A percentile compares a stretch with the other conserved stretches of the same genome.
phyloP scores from a whole-genome alignment of 2,113 vertebrate species.

The Glaucomys volans region DNA sequence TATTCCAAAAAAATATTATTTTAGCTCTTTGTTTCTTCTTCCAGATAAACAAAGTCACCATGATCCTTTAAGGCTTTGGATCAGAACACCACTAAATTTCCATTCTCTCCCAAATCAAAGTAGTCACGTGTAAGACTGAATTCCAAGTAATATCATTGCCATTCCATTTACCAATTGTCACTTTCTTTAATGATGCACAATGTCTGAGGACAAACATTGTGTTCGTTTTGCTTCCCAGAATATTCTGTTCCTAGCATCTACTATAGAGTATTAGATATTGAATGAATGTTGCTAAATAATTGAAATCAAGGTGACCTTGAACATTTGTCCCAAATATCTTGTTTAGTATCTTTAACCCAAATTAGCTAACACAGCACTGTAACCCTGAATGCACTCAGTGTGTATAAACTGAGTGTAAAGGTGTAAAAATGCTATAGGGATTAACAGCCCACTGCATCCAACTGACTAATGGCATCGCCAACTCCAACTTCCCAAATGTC shows the following conservation, averaged over 20 bases:
- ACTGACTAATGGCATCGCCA: background rate
- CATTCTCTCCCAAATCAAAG: background rate
- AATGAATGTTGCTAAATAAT: background rate
- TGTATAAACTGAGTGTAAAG: background rate
- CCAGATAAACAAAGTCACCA: background rate
- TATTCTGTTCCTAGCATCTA: slow-evolving; percentile 8
- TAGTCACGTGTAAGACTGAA: background rate
- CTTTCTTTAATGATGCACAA: background rate
- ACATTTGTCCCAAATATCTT: background rate
- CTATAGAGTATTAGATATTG: background rate
- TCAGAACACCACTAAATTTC: background rate
- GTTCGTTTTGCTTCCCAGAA: background rate
- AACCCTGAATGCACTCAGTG: background rate
- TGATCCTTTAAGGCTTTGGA: background rate
- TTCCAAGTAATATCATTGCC: background rate
- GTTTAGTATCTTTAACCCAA: background rate
- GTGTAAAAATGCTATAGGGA: background rate
- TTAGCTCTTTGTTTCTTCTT: slow-evolving; percentile 25
- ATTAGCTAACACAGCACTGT: background rate
- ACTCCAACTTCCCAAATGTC: background rate
- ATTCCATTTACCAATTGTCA: background rate
- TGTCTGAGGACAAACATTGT: background rate
- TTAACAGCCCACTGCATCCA: background rate
- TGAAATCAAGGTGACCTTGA: slow-evolving; percentile 10
- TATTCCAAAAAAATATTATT: slow-evolving; percentile 30